A percentile compares a stretch with the other conserved stretches of the same genome.
phyloP scores from a whole-genome alignment of 2,113 vertebrate species.

The Anhinga anhinga region DNA sequence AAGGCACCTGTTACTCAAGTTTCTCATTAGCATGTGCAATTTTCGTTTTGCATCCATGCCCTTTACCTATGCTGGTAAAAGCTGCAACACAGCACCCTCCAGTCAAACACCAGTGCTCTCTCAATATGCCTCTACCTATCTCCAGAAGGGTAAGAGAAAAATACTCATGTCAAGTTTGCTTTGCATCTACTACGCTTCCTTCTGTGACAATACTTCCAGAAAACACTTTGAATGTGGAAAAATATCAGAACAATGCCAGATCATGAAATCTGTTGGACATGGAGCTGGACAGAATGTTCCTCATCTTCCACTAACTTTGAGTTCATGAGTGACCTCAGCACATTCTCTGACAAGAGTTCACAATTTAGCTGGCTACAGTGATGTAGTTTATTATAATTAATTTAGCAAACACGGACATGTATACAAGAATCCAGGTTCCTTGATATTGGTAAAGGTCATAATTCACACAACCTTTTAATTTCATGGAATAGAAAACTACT shows the following conservation, averaged over 20 bases:
- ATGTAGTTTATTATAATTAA: slow-evolving; percentile 1
- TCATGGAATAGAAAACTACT: not conserved
- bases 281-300: not conserved
- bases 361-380: not conserved
- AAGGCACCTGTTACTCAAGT: not conserved
- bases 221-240: not conserved
- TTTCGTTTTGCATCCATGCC: not conserved
- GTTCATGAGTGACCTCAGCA: not conserved
- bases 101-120: not conserved
- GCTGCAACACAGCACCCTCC: not conserved
- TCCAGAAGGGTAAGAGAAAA: not conserved
- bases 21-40: not conserved
- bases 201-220: not conserved
- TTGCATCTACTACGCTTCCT: not conserved
- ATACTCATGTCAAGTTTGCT: not conserved
- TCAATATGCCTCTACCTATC: not conserved
- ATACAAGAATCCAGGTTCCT: not conserved
- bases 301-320: not conserved
- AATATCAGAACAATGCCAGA: not conserved
- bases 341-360: not conserved
- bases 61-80: not conserved
- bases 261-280: not conserved
- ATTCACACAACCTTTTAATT: not conserved
- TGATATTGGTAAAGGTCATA: not conserved
- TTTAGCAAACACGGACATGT: not conserved